Evolutionary conservation across 2,113 vertebrate genomes (phyloP).

Genomic region (Clupea harengus): DNA sequence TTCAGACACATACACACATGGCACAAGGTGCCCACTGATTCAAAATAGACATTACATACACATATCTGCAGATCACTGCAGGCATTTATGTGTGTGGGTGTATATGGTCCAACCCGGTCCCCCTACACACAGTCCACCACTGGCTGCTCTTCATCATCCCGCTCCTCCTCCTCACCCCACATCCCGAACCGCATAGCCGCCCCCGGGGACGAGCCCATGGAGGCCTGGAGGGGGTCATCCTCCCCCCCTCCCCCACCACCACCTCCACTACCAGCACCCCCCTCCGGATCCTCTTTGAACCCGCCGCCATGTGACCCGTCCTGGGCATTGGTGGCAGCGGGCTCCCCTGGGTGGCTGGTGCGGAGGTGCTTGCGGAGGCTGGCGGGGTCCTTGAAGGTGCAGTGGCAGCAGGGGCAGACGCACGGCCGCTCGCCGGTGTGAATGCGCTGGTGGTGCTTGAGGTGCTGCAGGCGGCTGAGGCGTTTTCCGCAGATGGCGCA

Average conservation of each 20-base stretch:
- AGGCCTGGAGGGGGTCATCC: constrained; percentile 21
- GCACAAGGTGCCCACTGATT: not conserved
- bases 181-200: constrained; percentile 71
- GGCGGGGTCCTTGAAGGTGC: constrained; percentile 74
- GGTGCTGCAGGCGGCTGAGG: constrained; percentile 77
- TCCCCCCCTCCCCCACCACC: constrained; percentile 32
- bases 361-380: constrained; percentile 74
- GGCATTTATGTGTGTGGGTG: not conserved
- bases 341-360: constrained; percentile 58
- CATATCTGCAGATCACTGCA: not conserved
- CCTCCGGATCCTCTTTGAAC: constrained; percentile 8
- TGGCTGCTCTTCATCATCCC: constrained; percentile 64
- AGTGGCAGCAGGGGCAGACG: constrained; percentile 76
- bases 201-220: constrained; percentile 35
- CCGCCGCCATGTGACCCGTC: not conserved
- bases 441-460: constrained; percentile 80
- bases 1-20: not conserved
- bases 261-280: constrained; percentile 45
- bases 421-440: constrained; percentile 76
- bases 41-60: not conserved
- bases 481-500: constrained; percentile 76
- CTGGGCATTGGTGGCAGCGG: not conserved
- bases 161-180: constrained; percentile 73
- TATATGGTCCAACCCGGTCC: not conserved
- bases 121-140: constrained; percentile 70